phyloP scores from a whole-genome alignment of 2,888 invertebrate genomes.

The Harmothoe impar region DNA sequence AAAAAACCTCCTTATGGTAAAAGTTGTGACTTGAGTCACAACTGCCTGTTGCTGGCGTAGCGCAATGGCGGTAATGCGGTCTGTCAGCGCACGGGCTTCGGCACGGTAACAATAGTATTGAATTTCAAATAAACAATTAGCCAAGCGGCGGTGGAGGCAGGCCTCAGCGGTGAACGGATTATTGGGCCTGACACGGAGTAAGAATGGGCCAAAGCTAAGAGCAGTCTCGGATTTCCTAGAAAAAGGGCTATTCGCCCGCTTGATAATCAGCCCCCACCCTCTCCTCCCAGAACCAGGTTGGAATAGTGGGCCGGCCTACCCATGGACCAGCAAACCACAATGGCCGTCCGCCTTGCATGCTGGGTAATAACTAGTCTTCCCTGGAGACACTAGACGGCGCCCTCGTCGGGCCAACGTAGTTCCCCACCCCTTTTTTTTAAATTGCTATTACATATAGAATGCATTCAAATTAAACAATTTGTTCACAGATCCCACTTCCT shows the following conservation, averaged over 20 bases:
- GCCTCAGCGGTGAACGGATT: neutral
- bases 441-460: too few species aligned
- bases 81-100: neutral
- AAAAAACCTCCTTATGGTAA: neutral
- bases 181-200: conserved; percentile 28
- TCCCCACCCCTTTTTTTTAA: too few species aligned
- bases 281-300: neutral
- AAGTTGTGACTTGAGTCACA: neutral
- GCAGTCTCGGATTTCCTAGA: neutral
- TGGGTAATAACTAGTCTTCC: neutral
- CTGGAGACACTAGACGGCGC: neutral
- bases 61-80: neutral
- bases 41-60: neutral
- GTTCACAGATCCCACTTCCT: too few species aligned
- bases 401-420: too few species aligned
- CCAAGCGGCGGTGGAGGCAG: neutral
- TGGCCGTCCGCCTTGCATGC: conserved; percentile 7
- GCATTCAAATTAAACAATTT: too few species aligned
- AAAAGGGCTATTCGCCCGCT: neutral
- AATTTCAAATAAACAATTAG: conserved; percentile 57
- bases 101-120: conserved; percentile 34
- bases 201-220: neutral
- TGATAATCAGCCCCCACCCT: neutral
- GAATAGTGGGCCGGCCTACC: neutral
- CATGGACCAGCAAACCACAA: conserved; percentile 20